A percentile compares a stretch with the other conserved stretches of the same genome.
Conservation (phyloP, 2,113 vertebrate genomes). For the Todiramphus chloris region DNA sequence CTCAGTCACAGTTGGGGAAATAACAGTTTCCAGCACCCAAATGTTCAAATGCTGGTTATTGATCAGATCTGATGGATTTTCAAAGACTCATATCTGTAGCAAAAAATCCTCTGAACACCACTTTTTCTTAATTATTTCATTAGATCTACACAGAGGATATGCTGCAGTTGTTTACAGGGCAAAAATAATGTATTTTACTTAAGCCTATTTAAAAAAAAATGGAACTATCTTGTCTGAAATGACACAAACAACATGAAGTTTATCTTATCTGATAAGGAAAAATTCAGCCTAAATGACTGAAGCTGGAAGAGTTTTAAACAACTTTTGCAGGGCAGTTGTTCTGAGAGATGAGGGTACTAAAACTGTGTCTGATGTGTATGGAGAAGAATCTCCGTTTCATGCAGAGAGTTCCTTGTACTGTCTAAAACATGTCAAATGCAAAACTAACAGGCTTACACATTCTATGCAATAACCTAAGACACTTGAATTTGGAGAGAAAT, state of each 20-base stretch:
- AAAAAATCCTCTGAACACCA: background rate
- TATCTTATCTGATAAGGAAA: background rate
- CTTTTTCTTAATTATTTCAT: background rate
- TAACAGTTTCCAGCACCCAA: background rate
- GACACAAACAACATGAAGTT: background rate
- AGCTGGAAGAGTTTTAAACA: background rate
- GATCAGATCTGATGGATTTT: background rate
- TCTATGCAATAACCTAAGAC: background rate
- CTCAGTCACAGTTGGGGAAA: background rate
- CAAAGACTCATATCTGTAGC: background rate
- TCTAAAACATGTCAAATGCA: background rate
- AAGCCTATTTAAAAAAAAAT: background rate
- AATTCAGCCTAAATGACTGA: background rate
- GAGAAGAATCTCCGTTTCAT: background rate
- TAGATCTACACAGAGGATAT: background rate
- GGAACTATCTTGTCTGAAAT: background rate
- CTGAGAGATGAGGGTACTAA: background rate
- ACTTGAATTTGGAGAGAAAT: background rate
- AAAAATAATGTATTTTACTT: background rate
- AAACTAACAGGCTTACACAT: background rate
- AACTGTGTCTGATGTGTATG: background rate
- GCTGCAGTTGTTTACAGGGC: background rate
- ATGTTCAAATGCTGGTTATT: background rate
- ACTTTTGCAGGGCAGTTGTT: background rate
- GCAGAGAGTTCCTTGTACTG: background rate